These are phyloP conservation scores for Athene cunicularia DNA, from an alignment of 2,113 vertebrate genomes.

Conservation along the genomic window DNA sequence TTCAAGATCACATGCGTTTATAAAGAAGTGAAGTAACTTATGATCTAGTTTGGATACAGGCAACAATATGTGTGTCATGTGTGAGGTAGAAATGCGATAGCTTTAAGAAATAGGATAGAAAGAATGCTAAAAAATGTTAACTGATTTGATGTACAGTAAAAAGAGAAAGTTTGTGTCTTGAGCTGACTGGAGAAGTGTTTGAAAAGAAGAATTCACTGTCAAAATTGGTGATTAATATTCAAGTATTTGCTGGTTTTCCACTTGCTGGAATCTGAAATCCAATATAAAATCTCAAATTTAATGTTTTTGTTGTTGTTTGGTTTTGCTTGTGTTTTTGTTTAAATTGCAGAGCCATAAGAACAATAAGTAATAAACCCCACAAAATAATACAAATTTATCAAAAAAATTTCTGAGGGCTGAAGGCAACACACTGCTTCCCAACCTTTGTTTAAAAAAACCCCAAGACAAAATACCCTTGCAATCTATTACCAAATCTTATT, in stretches of 20 bases:
- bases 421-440: neutral
- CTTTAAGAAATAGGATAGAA: neutral
- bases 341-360: neutral
- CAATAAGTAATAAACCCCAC: neutral
- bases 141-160: neutral
- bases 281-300: neutral
- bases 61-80: neutral
- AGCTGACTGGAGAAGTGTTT: neutral
- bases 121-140: neutral
- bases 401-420: neutral
- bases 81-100: neutral
- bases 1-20: neutral
- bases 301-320: neutral
- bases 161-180: neutral
- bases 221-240: neutral
- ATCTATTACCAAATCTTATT: neutral
- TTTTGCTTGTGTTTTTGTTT: neutral
- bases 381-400: neutral
- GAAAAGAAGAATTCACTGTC: neutral
- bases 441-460: neutral
- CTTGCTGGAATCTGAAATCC: neutral
- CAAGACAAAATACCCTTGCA: neutral
- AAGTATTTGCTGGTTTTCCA: neutral
- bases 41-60: neutral
- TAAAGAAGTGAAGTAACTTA: neutral